Conservation (phyloP, 2,888 invertebrate species). For the Tigriopus californicus region DNA sequence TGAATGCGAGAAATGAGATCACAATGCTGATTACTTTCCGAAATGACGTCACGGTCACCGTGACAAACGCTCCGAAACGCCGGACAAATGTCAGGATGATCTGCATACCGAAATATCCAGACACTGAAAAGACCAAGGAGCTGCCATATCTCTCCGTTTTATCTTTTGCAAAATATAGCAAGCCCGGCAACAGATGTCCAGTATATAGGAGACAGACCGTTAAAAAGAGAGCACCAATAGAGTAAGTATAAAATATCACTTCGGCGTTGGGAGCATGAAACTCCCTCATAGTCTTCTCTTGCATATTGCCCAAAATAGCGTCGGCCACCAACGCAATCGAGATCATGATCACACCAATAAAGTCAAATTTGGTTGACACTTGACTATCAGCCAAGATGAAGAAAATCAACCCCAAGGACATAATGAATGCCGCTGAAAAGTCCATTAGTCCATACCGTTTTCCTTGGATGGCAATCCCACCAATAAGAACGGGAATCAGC, state of each 20-base stretch:
- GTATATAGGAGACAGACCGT: slow-evolving; percentile 47
- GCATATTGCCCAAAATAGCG: slow-evolving; percentile 81
- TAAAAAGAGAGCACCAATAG: slow-evolving; percentile 65
- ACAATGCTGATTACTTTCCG: slow-evolving; percentile 79
- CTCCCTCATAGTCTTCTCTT: slow-evolving; percentile 72
- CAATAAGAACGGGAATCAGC: slow-evolving; percentile 80
- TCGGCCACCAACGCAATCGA: slow-evolving; percentile 71
- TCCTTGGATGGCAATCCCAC: slow-evolving; percentile 76
- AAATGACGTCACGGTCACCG: slow-evolving; percentile 79
- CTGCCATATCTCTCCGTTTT: slow-evolving; percentile 58
- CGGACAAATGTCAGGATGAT: slow-evolving; percentile 72
- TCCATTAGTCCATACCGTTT: slow-evolving; percentile 67
- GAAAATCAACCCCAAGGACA: slow-evolving; percentile 74
- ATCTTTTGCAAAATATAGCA: slow-evolving; percentile 48
- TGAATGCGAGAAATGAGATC: slow-evolving; percentile 78
- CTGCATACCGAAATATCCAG: slow-evolving; percentile 82
- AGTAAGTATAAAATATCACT: slow-evolving; percentile 79
- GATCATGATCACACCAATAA: slow-evolving; percentile 31
- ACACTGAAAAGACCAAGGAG: slow-evolving; percentile 61
- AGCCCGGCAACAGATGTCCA: slow-evolving; percentile 54
- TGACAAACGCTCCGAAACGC: slow-evolving; percentile 71
- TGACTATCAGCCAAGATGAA: slow-evolving; percentile 62
- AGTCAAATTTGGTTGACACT: slow-evolving; percentile 21
- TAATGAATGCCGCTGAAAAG: slow-evolving; percentile 58
- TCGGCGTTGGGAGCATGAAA: slow-evolving; percentile 68